Conservation (phyloP, 2,797 vertebrate species). For the Agapornis canus region DNA sequence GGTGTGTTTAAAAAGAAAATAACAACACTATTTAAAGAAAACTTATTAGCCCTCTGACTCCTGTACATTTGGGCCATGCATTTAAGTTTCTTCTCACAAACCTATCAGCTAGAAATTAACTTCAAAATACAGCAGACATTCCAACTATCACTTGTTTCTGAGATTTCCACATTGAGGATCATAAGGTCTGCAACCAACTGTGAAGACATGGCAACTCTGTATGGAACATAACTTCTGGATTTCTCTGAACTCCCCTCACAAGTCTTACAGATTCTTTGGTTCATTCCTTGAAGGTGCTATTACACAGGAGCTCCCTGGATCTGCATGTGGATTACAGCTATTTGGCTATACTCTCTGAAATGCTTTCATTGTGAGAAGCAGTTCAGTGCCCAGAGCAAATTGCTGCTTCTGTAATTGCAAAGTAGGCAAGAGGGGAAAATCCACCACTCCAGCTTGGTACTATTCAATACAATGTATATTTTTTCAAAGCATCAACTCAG, state of each 20-base stretch:
- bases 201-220: background rate
- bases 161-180: background rate
- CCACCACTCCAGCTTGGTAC: background rate
- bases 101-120: background rate
- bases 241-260: background rate
- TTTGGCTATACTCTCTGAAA: background rate
- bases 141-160: background rate
- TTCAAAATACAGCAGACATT: background rate
- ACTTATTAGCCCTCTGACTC: background rate
- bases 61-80: background rate
- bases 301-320: accelerated
- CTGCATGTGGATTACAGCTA: background rate
- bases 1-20: background rate
- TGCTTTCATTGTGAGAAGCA: background rate
- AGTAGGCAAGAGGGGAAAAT: background rate
- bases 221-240: background rate
- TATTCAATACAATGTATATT: background rate
- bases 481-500: background rate
- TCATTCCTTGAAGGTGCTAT: background rate
- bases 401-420: background rate
- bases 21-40: background rate
- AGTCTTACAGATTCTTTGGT: background rate
- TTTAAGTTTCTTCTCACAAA: background rate
- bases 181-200: background rate
- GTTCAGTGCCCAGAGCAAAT: background rate